Base-by-base conservation (phyloP, 53 echinoderm and acorn worm genomes). In the Astropecten irregularis region DNA sequence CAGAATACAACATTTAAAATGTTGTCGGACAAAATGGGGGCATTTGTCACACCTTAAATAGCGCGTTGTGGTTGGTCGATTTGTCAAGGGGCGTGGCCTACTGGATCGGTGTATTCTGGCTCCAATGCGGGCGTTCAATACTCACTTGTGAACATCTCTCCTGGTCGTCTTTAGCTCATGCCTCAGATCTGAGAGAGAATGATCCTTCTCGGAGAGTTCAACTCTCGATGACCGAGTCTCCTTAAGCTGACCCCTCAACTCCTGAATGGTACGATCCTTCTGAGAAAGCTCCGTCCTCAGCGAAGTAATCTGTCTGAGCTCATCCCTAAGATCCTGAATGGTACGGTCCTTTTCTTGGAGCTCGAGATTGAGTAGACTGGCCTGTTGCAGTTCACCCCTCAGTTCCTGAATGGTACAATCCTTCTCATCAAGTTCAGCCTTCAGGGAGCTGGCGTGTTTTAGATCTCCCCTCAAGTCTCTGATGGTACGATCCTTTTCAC, bases 401-500 rank as follows among this genome's bases (percentile, higher is more conserved):
- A 67, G 23, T 30, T 68, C 83, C 67, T 68, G 37, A 53, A 83
- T 66, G 54, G 68, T 53, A 67, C 3, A 60, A 0, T 90, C 88
- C 77, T 87, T 90, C 73, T 90, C 93, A 11, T 29, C n/a, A 19
- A 90, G 86, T 33, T 70, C 71, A 4, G 37, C 31, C 54, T 65
- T 82, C 16, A 90, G 67, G 23, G 76, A 62, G 9, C 20, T 20
- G 1, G 28, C 9, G 21, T 16, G 31, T 44, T 44, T 22, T 0
- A 86, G 69, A 7, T 91, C 91, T 23, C 67, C 89, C 50, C 76
- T 92, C 46, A 86, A 14, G 27, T 83, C 76, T 20, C 29, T 14
- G n/a, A 63, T 68, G 14, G 44, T 65, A 29, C 59, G 77, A 0
- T 90, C 88, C 70, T 81, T 87, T 74, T 93, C 93, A 32, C 33